A percentile compares a stretch with the other conserved stretches of the same genome.
Evolutionary conservation across 2,113 vertebrate species (phyloP).

Genomic region (Sinocyclocheilus grahami): DNA sequence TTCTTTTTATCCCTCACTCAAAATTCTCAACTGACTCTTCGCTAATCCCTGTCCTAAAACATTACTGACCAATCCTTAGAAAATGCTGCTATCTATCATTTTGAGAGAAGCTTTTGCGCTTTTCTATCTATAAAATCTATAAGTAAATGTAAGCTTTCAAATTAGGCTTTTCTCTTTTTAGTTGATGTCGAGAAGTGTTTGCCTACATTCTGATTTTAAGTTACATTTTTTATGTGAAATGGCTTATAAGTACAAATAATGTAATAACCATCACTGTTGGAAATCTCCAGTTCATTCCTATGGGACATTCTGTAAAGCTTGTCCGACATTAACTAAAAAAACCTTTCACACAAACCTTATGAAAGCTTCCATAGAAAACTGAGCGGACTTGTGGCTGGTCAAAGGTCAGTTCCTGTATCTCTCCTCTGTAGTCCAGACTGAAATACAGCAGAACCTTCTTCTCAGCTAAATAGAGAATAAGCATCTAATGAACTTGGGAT

Average conservation of each 20-base stretch:
- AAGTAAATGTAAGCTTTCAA: background rate
- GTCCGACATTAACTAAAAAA: background rate
- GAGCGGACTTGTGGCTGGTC: slow-evolving; percentile 85
- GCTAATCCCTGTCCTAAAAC: background rate
- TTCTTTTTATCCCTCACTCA: background rate
- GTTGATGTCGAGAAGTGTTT: background rate
- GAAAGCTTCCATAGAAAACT: slow-evolving; percentile 94
- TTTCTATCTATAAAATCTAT: background rate
- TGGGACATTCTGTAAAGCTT: background rate
- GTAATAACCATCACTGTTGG: background rate
- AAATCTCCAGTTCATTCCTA: background rate
- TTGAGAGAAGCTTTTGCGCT: background rate
- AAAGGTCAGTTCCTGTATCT: slow-evolving; percentile 87
- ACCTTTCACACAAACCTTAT: slow-evolving; percentile 82
- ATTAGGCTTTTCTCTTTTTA: background rate
- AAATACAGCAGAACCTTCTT: slow-evolving; percentile 88
- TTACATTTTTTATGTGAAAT: background rate
- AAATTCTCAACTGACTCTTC: background rate
- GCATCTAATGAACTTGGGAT: background rate
- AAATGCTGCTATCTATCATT: background rate
- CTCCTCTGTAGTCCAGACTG: slow-evolving; percentile 84
- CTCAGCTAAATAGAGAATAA: slow-evolving; percentile 70
- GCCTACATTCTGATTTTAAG: background rate
- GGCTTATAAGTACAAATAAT: background rate
- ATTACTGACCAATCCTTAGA: background rate